phyloP scores from a whole-genome alignment of 2,113 vertebrate genomes.

The Numida meleagris region DNA sequence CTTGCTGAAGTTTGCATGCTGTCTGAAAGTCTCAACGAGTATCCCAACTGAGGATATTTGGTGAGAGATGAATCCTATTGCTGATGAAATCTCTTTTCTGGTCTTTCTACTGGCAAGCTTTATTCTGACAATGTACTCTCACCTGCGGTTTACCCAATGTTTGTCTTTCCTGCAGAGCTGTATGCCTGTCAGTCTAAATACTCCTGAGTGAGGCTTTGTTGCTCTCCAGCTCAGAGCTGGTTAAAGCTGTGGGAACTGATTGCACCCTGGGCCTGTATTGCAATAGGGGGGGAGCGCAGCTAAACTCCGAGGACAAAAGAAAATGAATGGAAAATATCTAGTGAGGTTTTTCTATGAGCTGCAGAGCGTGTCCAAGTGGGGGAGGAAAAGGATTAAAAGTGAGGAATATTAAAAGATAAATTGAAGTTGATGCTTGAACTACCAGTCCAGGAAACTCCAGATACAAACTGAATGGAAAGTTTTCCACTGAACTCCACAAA shows the following conservation, averaged over 20 bases:
- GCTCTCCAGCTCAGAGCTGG: background rate
- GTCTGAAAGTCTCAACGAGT: background rate
- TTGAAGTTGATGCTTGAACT: slow-evolving; percentile 49
- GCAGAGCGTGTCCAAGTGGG: slow-evolving; percentile 5
- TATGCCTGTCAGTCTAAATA: background rate
- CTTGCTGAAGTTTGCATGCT: background rate
- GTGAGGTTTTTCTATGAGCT: background rate
- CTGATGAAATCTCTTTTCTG: background rate
- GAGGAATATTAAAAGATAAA: slow-evolving; percentile 45
- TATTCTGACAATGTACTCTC: background rate
- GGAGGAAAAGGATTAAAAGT: slow-evolving; percentile 50
- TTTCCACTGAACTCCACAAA: slow-evolving; percentile 50
- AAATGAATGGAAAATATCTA: background rate
- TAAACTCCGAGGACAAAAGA: background rate
- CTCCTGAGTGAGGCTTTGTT: background rate
- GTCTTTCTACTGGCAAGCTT: background rate
- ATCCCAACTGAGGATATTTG: background rate
- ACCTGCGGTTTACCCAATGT: background rate
- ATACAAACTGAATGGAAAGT: slow-evolving; percentile 56
- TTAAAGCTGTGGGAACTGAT: background rate
- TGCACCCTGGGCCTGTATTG: background rate
- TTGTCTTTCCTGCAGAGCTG: background rate
- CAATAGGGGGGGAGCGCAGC: background rate
- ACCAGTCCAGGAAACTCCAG: slow-evolving; percentile 45
- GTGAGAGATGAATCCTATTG: background rate